Evolutionary conservation across 2,797 vertebrate genomes (phyloP), one percentile per base, ranked within the genome.

Genomic region (Triplophysa yarkandensis): DNA sequence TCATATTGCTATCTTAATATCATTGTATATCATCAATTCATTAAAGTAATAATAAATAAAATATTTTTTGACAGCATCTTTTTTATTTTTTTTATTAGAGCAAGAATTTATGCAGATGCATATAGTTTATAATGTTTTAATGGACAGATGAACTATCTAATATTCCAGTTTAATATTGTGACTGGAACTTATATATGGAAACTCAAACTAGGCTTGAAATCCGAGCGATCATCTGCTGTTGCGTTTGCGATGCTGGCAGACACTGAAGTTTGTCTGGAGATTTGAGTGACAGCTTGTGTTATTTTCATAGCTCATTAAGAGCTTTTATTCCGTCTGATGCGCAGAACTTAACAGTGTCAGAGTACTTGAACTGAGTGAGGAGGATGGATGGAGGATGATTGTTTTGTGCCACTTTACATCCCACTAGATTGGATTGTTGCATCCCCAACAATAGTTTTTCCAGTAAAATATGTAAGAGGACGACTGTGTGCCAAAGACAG

Each of bases 241-340:
- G 14, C 28, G 5, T 23, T 23, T 54, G 6, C 13, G 52, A 55
- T 6, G 52, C 52, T 54, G 52, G 6, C 48, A 28, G 52, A 55
- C 52, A 23, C 52, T 28, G 52, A 55, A 55, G 52, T 23, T 14
- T 55, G 52, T 54, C 23, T 25, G 23, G 23, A 21, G 10, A 21
- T 52, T 28, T 55, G 25, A 28, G 25, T 55, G 52, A 55, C 52
- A 13, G 25, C 52, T 55, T 27, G 14, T 7, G 52, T 54, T 25
- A 28, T 55, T 16, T 55, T 30, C 25, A 55, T 27, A 30, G 25
- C 27, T 55, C 52, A 17, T 55, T 55, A 17, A 55, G 27, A 14
- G 52, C 25, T 55, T 30, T 55, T 55, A 55, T 55, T 55, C 52
- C 8, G 52, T 17, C 25, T 55, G 52, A 55, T 55, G 52, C 28